These are phyloP conservation scores for Takifugu rubripes DNA, from an alignment of 2,797 vertebrate genomes.

Conservation along the genomic window DNA sequence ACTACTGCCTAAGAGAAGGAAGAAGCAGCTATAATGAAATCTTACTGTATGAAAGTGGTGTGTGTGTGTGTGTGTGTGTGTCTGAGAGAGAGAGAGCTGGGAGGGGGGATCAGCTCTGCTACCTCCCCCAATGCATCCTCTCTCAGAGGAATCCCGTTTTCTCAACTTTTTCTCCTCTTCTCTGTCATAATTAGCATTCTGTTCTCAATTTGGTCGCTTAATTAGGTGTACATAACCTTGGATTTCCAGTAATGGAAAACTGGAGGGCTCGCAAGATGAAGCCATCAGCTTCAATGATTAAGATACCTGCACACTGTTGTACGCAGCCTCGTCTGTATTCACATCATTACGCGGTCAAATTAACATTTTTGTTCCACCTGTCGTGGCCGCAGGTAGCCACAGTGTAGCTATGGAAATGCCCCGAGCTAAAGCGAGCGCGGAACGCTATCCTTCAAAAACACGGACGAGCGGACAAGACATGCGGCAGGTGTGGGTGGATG, in stretches of 20 bases:
- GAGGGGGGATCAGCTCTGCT: slow-evolving; percentile 61
- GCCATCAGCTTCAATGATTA: slow-evolving; percentile 81
- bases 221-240: slow-evolving; percentile 88
- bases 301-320: slow-evolving; percentile 77
- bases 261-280: slow-evolving; percentile 80
- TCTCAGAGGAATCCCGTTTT: slow-evolving; percentile 81
- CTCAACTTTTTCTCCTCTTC: slow-evolving; percentile 77
- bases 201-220: slow-evolving; percentile 83
- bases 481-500: slow-evolving; percentile 16
- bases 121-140: slow-evolving; percentile 74
- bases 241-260: slow-evolving; percentile 84
- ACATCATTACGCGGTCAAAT: slow-evolving; percentile 77
- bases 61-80: slow-evolving; percentile 27
- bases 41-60: slow-evolving; percentile 51
- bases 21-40: slow-evolving; percentile 76
- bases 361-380: slow-evolving; percentile 76
- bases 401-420: slow-evolving; percentile 61
- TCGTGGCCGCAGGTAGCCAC: slow-evolving; percentile 58
- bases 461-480: slow-evolving; percentile 49
- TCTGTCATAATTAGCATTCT: slow-evolving; percentile 84
- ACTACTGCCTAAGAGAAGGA: slow-evolving; percentile 72
- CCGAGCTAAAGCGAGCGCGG: slow-evolving; percentile 49
- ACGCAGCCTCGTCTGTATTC: slow-evolving; percentile 73
- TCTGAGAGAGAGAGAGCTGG: slow-evolving; percentile 22
- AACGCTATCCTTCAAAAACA: slow-evolving; percentile 61